These are phyloP conservation scores for Coregonus sp. DNA, from an alignment of 2,797 vertebrate species.

Conservation along the genomic window DNA sequence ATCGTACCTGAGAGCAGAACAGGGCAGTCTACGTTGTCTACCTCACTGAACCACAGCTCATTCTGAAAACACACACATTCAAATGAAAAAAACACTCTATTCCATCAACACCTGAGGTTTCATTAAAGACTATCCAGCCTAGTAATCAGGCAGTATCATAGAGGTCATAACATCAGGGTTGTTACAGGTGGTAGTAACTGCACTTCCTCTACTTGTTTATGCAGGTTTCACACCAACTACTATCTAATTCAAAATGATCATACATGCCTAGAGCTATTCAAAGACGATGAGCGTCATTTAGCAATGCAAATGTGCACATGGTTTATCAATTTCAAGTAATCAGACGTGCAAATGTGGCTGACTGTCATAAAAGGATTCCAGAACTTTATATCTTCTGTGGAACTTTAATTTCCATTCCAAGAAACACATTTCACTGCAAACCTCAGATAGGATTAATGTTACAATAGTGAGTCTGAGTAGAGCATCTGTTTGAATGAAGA, in stretches of 20 bases:
- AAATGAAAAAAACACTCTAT: background rate
- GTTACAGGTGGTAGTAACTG: background rate
- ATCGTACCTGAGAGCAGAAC: background rate
- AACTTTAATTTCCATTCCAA: background rate
- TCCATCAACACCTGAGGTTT: background rate
- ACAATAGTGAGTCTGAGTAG: background rate
- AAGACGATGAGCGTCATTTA: background rate
- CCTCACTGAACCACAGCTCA: background rate
- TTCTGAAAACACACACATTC: background rate
- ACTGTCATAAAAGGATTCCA: background rate
- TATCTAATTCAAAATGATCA: background rate
- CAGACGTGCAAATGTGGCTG: background rate
- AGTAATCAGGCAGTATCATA: background rate
- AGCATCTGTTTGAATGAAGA: background rate
- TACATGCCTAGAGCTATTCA: background rate
- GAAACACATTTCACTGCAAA: background rate
- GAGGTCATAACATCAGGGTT: background rate
- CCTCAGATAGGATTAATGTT: background rate
- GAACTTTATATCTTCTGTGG: background rate
- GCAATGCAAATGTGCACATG: background rate
- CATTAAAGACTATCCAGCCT: background rate
- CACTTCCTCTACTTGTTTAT: too few relatives aligned
- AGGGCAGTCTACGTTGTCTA: background rate
- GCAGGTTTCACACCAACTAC: background rate
- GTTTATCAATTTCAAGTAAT: background rate